These are phyloP conservation scores for Mesitornis unicolor DNA, from an alignment of 2,113 vertebrate species.

Conservation along the genomic window DNA sequence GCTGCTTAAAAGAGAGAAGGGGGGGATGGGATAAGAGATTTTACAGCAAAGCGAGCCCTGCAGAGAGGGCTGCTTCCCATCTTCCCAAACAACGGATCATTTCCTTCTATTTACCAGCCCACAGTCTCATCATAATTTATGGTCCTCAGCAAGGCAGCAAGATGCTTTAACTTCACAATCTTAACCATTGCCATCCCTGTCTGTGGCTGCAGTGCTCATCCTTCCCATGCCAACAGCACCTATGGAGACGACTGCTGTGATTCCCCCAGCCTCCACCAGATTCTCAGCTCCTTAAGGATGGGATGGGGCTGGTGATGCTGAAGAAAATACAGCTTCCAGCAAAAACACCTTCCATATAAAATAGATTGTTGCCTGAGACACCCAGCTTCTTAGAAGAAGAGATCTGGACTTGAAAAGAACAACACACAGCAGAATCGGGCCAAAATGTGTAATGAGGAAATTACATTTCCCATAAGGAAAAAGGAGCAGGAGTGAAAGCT, in stretches of 20 bases:
- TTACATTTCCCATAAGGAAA: not conserved
- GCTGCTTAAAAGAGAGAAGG: not conserved
- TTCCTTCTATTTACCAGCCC: not conserved
- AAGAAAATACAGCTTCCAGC: not conserved
- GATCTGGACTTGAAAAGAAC: slow-evolving; percentile 22
- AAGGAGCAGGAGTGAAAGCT: not conserved
- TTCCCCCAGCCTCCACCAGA: not conserved
- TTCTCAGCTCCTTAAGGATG: not conserved
- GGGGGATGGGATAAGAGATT: accelerated
- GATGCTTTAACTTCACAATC: not conserved
- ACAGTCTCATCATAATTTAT: not conserved
- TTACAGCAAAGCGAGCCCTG: not conserved
- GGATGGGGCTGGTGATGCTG: not conserved
- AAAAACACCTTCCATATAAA: not conserved
- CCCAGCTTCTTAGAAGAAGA: not conserved
- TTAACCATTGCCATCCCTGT: accelerated
- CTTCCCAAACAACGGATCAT: not conserved
- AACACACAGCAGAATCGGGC: not conserved
- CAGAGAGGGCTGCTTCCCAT: not conserved
- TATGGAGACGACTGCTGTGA: not conserved
- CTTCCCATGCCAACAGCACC: not conserved
- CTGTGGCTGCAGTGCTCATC: not conserved
- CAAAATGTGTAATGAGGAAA: not conserved
- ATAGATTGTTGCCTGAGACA: not conserved
- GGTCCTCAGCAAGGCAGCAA: not conserved